Conservation (phyloP, 2,113 vertebrate species). For the Hippocampus comes region DNA sequence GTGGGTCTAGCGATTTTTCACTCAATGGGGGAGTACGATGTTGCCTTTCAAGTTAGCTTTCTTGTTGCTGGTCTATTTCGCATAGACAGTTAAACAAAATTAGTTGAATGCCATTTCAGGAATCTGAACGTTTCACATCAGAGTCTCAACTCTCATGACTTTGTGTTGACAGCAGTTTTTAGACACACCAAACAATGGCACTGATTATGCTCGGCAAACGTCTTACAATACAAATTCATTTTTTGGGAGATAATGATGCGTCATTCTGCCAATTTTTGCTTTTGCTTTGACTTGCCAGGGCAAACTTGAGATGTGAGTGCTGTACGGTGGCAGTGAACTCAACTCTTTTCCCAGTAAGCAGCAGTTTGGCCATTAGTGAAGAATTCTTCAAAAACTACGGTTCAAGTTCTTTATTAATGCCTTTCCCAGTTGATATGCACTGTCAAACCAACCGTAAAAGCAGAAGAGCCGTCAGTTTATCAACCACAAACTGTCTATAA, state of each 20-base stretch:
- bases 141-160: background rate
- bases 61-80: background rate
- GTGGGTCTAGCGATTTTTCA: background rate
- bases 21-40: background rate
- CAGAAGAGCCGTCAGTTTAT: too few species aligned
- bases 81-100: background rate
- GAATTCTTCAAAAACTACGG: too few species aligned
- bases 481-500: too few species aligned
- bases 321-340: too few species aligned
- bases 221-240: background rate
- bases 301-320: too few species aligned
- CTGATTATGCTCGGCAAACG: background rate
- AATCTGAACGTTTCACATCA: background rate
- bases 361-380: too few species aligned
- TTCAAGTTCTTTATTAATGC: too few species aligned
- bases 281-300: too few species aligned
- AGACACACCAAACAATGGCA: background rate
- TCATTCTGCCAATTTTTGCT: background rate
- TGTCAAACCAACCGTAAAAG: too few species aligned
- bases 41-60: background rate
- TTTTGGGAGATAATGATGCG: background rate
- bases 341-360: too few species aligned
- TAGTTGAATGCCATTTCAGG: background rate
- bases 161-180: too few species aligned
- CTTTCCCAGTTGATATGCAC: too few species aligned